phyloP scores from a whole-genome alignment of 2,797 vertebrate species.

The Pseudomugil gertrudae region DNA sequence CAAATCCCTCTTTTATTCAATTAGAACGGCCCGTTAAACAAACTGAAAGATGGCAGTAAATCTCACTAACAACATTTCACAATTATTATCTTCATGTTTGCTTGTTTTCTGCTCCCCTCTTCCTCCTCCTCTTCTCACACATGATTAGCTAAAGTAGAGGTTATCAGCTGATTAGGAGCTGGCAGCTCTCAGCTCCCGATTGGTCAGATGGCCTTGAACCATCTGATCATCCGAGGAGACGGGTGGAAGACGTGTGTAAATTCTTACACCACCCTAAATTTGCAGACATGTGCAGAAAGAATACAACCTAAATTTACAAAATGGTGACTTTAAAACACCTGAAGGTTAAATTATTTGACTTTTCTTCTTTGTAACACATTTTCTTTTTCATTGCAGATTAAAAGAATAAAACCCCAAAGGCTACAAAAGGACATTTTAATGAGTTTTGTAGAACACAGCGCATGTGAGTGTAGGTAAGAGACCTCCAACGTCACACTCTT shows the following conservation, averaged over 20 bases:
- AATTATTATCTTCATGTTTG: not conserved
- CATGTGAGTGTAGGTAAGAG: conserved; percentile 98
- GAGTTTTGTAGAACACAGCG: conserved; percentile 97
- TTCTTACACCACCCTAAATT: not conserved
- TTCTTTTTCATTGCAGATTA: conserved; percentile 84
- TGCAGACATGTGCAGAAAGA: not conserved
- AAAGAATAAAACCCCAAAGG: conserved; percentile 90
- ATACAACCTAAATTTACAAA: not conserved
- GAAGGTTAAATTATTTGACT: not conserved
- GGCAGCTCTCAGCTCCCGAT: not conserved
- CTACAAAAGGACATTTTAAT: conserved; percentile 89
- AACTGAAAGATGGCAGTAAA: not conserved
- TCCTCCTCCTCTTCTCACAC: not conserved
- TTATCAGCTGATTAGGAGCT: conserved; percentile 7
- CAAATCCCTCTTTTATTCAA: not conserved
- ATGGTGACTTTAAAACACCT: not conserved
- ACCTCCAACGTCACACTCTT: conserved; percentile 32
- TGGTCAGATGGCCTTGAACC: not conserved
- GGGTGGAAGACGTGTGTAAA: not conserved
- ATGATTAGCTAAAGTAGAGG: not conserved
- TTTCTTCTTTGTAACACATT: conserved; percentile 3
- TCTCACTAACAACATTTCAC: not conserved
- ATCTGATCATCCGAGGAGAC: conserved; percentile 1
- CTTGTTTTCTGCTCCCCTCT: not conserved
- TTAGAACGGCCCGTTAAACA: not conserved